Base-by-base conservation (phyloP, 2,888 invertebrate species). In the Hemithea aestivaria region DNA sequence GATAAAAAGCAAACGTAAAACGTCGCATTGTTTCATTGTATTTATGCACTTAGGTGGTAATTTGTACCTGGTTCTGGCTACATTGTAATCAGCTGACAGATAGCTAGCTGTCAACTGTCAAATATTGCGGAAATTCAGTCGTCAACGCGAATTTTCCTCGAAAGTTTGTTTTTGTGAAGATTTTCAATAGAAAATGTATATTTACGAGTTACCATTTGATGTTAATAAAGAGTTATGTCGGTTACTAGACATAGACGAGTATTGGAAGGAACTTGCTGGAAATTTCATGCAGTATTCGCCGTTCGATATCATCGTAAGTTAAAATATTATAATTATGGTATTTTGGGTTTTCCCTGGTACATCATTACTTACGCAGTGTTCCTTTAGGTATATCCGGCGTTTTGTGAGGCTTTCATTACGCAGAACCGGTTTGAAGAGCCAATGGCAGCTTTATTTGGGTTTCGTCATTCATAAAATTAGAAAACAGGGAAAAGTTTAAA, bases 231-330 rank as follows among this genome's bases (percentile, higher is more conserved):
- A 92, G 56, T 65, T 97, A 24, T 96, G 95, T 63, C 87, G 90
- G 51, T 89, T 96, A 51, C 82, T 97, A 34, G 96, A 97, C 66
- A 89, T 91, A 49, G 91, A 93, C 62, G 90, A 93, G 53, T 89
- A 91, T 56, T 97, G 96, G 96, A 91, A 92, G 64, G 92, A 93
- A 58, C 76, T 97, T 44, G 96, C 92, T 20, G 89, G 89, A 40
- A 79, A 81, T 40, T 73, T 85, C 42, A 94, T 94, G 91, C 83
- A 90, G 39, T 93, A 91, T 61, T 88, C 90, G 41, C 81, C 89
- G 1, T 80, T 83, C 33, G 88, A 89, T 16, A 84, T 92, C 20
- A 87, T 88, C 51, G 89, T 89, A 70, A 79, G 83, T 75, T 2
- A 16, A 48, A 7, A 8, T 6, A 12, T 7, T 9, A 10, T 7